Conservation (phyloP, 2,797 vertebrate genomes). For the Lepus townsendii region DNA sequence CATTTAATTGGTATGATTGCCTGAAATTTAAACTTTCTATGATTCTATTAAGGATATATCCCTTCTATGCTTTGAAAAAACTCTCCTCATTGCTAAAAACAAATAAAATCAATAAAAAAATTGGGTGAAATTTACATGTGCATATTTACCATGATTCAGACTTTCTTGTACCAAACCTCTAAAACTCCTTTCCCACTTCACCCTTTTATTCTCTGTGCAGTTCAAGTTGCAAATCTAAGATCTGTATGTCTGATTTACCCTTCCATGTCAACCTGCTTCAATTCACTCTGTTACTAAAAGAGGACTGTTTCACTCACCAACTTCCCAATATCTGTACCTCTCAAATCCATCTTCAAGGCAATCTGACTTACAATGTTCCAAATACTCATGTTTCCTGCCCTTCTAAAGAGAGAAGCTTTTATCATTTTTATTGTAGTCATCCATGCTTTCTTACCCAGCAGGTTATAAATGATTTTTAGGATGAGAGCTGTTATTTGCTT, state of each 20-base stretch:
- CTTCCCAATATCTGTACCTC: background rate
- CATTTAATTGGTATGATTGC: background rate
- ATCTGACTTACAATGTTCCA: background rate
- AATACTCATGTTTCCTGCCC: background rate
- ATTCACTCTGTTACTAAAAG: background rate
- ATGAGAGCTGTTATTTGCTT: background rate
- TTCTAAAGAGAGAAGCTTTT: background rate
- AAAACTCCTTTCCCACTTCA: background rate
- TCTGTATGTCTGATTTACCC: background rate
- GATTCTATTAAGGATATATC: background rate
- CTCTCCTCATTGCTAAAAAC: background rate
- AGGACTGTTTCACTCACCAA: background rate
- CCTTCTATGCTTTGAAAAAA: conserved; percentile 12
- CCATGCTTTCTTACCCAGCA: background rate
- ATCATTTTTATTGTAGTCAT: conserved; percentile 12
- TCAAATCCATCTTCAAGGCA: background rate
- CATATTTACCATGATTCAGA: background rate
- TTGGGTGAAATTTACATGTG: background rate
- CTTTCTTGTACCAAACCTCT: background rate
- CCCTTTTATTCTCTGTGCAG: background rate
- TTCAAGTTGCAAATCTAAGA: background rate
- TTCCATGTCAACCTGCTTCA: background rate
- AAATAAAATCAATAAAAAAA: background rate
- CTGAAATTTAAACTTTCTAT: conserved; percentile 7
- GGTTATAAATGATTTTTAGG: background rate